phyloP scores from a whole-genome alignment of 92 coral and sea anemone species.

The Isaurus tuberculatus region DNA sequence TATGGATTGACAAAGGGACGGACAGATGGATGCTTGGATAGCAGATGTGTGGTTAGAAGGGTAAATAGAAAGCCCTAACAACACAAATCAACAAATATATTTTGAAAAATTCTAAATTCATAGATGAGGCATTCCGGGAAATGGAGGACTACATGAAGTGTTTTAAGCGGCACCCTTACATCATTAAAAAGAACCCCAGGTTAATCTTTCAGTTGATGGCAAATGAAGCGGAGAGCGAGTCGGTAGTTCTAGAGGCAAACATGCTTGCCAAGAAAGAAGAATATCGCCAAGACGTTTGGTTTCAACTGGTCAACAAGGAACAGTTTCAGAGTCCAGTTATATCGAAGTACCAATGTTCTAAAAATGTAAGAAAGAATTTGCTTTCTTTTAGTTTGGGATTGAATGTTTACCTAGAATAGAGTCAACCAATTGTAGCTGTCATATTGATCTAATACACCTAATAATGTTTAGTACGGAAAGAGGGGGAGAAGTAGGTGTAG shows the following conservation, averaged over 20 bases:
- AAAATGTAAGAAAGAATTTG: conserved; percentile 24
- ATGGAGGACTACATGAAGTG: conserved; percentile 62
- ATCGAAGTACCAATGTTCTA: conserved; percentile 51
- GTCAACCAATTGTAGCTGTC: too few relatives aligned
- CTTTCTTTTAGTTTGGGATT: too few relatives aligned
- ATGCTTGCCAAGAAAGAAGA: conserved; percentile 29
- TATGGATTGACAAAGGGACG: too few relatives aligned
- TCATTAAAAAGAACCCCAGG: conserved; percentile 49
- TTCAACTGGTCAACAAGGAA: conserved; percentile 52
- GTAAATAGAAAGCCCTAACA: too few relatives aligned
- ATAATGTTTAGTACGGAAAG: too few relatives aligned
- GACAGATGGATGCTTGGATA: too few relatives aligned
- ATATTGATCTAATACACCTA: too few relatives aligned
- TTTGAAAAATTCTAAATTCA: background rate
- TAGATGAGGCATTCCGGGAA: conserved; percentile 21
- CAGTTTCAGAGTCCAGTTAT: conserved; percentile 55
- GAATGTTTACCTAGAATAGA: too few relatives aligned
- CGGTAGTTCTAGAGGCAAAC: conserved; percentile 53
- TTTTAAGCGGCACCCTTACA: conserved; percentile 60
- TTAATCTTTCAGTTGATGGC: conserved; percentile 64
- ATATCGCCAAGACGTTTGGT: conserved; percentile 49
- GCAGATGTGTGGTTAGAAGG: too few relatives aligned
- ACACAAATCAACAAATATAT: background rate
- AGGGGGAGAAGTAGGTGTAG: too few relatives aligned
- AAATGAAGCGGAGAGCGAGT: conserved; percentile 59